A percentile compares a stretch with the other conserved stretches of the same genome.
Conservation (phyloP, 2,797 vertebrate genomes). For the Pitangus sulphuratus region DNA sequence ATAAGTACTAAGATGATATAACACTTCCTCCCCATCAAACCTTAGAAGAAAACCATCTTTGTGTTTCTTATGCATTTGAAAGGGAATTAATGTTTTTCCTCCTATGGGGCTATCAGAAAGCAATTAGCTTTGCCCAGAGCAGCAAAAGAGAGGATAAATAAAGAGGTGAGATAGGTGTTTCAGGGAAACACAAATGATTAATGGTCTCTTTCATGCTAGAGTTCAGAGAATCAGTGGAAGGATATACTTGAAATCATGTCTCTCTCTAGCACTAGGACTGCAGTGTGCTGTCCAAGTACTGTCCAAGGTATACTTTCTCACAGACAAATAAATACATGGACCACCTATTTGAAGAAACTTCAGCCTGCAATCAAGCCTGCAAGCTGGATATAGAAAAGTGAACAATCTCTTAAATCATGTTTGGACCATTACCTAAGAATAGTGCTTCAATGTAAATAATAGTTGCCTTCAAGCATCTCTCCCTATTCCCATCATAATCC, state of each 20-base stretch:
- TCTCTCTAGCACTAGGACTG: not conserved
- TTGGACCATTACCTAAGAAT: not conserved
- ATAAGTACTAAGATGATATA: not conserved
- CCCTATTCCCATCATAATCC: not conserved
- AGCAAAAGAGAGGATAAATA: not conserved
- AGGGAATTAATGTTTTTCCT: not conserved
- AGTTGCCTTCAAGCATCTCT: not conserved
- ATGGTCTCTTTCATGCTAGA: not conserved
- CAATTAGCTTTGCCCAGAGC: not conserved
- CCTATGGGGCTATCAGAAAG: not conserved
- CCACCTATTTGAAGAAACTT: not conserved
- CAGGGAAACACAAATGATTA: not conserved
- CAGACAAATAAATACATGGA: not conserved
- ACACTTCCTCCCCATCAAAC: not conserved
- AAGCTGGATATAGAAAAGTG: not conserved
- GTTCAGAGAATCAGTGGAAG: not conserved
- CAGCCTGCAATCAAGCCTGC: not conserved
- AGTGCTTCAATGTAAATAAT: not conserved
- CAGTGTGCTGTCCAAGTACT: not conserved
- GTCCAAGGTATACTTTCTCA: not conserved
- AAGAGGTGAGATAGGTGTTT: not conserved
- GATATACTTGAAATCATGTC: not conserved
- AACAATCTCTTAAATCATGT: not conserved
- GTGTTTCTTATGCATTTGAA: not conserved
- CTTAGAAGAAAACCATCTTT: not conserved